Conservation (phyloP, 2,113 vertebrate species). For the Acrocephalus arundinaceus region DNA sequence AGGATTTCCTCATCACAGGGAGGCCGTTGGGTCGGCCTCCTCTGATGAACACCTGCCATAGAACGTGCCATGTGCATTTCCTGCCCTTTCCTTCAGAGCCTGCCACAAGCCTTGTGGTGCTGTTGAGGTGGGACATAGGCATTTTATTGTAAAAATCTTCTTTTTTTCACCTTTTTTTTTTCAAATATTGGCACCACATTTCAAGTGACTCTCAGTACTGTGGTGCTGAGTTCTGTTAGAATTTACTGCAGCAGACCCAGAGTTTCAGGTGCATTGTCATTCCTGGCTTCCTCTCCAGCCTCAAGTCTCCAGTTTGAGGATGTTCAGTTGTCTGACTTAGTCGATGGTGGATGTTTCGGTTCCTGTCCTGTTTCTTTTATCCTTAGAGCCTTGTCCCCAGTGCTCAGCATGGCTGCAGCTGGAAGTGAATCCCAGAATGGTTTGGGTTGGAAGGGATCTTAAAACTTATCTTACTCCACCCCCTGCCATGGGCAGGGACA, state of each 20-base stretch:
- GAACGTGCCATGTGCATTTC: not conserved
- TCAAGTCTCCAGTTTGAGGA: not conserved
- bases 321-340: not conserved
- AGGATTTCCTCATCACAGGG: not conserved
- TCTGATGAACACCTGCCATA: not conserved
- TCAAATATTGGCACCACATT: not conserved
- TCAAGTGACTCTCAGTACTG: not conserved
- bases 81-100: not conserved
- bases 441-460: not conserved
- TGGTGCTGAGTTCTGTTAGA: not conserved
- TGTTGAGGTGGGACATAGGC: not conserved
- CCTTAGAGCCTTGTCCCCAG: not conserved
- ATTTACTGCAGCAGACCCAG: not conserved
- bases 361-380: not conserved
- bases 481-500: not conserved
- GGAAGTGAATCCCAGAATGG: not conserved
- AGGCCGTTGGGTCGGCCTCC: not conserved
- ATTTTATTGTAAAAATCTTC: not conserved
- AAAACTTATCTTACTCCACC: not conserved
- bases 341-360: rapidly evolving
- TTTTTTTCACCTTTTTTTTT: not conserved
- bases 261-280: not conserved
- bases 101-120: not conserved
- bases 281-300: not conserved
- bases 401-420: not conserved